These are phyloP conservation scores for Gasterosteus nipponicus DNA, from an alignment of 2,113 vertebrate genomes.

Conservation along the genomic window DNA sequence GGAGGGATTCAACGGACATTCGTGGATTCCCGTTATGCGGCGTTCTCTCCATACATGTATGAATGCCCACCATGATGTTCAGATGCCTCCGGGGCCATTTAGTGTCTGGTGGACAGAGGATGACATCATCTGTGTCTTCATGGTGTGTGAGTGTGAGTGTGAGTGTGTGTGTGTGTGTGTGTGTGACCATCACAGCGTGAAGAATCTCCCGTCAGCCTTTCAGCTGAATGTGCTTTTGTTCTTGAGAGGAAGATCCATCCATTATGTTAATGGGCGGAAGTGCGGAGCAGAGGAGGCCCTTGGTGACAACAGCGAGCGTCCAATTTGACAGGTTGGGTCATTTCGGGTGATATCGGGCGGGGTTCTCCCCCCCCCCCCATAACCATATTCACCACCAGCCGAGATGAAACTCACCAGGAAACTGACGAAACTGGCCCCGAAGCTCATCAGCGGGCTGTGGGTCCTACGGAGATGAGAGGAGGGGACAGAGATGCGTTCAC, in stretches of 20 bases:
- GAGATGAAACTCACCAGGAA: slow-evolving; percentile 91
- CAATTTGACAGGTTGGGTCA: slow-evolving; percentile 19
- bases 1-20: neutral
- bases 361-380: neutral
- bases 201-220: slow-evolving; percentile 20
- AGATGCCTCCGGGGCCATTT: slow-evolving; percentile 36
- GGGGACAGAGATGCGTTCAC: neutral
- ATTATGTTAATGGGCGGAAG: slow-evolving; percentile 67
- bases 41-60: neutral
- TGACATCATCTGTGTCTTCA: slow-evolving; percentile 61
- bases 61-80: slow-evolving; percentile 4
- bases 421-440: slow-evolving; percentile 98
- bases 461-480: slow-evolving; percentile 79
- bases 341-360: neutral
- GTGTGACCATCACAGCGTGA: slow-evolving; percentile 26
- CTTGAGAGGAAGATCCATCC: slow-evolving; percentile 43
- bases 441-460: slow-evolving; percentile 98
- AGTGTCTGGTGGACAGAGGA: slow-evolving; percentile 37
- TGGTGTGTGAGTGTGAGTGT: slow-evolving; percentile 9
- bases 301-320: slow-evolving; percentile 40
- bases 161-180: slow-evolving; percentile 16
- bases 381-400: neutral
- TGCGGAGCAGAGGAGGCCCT: slow-evolving; percentile 22
- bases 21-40: slow-evolving; percentile 5
- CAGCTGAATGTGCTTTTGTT: slow-evolving; percentile 36